phyloP scores from a whole-genome alignment of 2,797 vertebrate species.

The Pipistrellus nathusii region DNA sequence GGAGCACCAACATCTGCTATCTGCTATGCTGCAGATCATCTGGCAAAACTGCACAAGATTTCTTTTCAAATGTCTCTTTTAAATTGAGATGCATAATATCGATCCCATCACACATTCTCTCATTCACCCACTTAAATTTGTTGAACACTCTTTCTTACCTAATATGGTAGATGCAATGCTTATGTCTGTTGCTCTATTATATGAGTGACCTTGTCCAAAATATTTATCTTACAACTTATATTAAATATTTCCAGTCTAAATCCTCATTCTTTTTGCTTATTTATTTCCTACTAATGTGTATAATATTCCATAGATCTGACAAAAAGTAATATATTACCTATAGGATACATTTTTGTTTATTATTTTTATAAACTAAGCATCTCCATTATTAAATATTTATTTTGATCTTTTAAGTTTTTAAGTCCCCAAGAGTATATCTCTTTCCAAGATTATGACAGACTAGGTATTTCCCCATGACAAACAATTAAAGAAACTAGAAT shows the following conservation, averaged over 20 bases:
- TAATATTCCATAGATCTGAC: neutral
- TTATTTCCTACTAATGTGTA: neutral
- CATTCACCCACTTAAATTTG: neutral
- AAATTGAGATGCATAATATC: neutral
- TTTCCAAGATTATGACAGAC: neutral
- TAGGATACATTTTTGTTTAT: neutral
- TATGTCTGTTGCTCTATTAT: neutral
- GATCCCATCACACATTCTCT: neutral
- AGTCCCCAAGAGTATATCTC: neutral
- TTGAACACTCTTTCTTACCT: neutral
- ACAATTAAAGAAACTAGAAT: neutral
- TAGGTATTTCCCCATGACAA: neutral
- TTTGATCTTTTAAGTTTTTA: conserved; percentile 18
- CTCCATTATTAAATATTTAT: conserved; percentile 25
- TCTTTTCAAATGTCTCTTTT: neutral
- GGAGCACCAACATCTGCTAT: neutral
- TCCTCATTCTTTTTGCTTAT: neutral
- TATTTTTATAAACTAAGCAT: neutral
- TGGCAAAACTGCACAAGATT: neutral
- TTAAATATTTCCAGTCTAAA: neutral
- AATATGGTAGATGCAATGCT: neutral
- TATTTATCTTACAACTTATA: neutral
- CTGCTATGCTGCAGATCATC: neutral
- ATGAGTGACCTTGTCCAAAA: neutral
- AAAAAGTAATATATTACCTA: neutral